Evolutionary conservation across 2,113 vertebrate species (phyloP).

Genomic region (Marcusenius ussheri): DNA sequence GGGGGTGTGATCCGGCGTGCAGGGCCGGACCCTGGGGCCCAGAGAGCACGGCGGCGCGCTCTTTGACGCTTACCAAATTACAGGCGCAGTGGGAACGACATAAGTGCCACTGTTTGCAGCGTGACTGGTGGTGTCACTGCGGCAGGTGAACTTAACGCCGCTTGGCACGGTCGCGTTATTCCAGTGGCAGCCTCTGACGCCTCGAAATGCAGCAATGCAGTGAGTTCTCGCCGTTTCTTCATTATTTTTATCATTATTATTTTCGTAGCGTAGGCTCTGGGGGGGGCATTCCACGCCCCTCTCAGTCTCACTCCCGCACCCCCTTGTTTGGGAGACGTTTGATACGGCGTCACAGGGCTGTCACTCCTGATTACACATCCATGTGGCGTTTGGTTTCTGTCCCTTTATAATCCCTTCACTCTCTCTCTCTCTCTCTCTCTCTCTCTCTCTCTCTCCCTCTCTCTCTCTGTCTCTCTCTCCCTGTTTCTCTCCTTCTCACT

Average conservation of each 20-base stretch:
- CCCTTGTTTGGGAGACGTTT: constrained; percentile 39
- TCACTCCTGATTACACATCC: constrained; percentile 54
- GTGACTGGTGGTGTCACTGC: neutral
- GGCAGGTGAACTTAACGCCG: neutral
- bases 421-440: constrained; percentile 25
- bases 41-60: neutral
- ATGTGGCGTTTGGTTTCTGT: constrained; percentile 30
- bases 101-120: neutral
- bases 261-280: neutral
- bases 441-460: constrained; percentile 23
- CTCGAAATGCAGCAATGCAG: neutral
- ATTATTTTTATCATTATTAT: neutral
- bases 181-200: neutral
- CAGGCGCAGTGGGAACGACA: neutral
- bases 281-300: neutral
- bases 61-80: constrained; percentile 8
- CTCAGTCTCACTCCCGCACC: constrained; percentile 18
- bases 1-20: neutral
- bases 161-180: neutral
- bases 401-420: constrained; percentile 29
- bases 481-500: constrained; percentile 24
- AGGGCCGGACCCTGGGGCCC: neutral
- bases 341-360: constrained; percentile 41
- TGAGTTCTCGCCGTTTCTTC: neutral
- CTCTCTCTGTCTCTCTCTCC: constrained; percentile 18